Evolutionary conservation across 2,113 vertebrate genomes (phyloP).

Genomic region (Rhabdornis inornatus): DNA sequence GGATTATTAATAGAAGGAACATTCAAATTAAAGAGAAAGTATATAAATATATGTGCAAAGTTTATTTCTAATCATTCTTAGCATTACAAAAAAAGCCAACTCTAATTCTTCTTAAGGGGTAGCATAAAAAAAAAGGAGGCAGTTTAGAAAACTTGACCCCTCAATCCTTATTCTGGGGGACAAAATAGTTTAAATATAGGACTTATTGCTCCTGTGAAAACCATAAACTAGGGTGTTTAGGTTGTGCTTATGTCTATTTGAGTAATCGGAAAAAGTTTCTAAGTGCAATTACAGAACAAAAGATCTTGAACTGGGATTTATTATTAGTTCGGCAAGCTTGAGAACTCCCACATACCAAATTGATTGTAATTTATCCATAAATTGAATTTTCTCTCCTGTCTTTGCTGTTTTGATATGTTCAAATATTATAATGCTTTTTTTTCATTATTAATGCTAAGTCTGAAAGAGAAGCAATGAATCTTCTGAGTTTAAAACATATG

Average conservation of each 20-base stretch:
- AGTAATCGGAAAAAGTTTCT: constrained; percentile 36
- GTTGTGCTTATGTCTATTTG: background rate
- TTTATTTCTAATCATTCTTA: background rate
- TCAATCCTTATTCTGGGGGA: background rate
- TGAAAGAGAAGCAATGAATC: background rate
- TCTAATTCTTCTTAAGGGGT: background rate
- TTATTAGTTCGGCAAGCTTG: background rate
- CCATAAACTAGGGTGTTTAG: background rate
- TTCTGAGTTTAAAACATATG: background rate
- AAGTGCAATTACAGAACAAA: constrained; percentile 42
- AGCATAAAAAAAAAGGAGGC: background rate
- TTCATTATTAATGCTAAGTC: background rate
- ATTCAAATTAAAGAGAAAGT: background rate
- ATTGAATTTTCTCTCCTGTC: background rate
- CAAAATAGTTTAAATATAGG: background rate
- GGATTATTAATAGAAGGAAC: background rate
- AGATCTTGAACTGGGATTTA: background rate
- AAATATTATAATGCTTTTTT: background rate
- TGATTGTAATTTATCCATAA: background rate
- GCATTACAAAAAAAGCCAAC: background rate
- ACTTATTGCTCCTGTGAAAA: background rate
- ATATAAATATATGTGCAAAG: background rate
- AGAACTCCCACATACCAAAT: background rate
- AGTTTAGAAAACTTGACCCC: background rate
- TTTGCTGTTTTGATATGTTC: background rate